Base-by-base conservation (phyloP, 37 sponge, comb jelly and placozoan genomes). In the Trichoplax adhaerens region DNA sequence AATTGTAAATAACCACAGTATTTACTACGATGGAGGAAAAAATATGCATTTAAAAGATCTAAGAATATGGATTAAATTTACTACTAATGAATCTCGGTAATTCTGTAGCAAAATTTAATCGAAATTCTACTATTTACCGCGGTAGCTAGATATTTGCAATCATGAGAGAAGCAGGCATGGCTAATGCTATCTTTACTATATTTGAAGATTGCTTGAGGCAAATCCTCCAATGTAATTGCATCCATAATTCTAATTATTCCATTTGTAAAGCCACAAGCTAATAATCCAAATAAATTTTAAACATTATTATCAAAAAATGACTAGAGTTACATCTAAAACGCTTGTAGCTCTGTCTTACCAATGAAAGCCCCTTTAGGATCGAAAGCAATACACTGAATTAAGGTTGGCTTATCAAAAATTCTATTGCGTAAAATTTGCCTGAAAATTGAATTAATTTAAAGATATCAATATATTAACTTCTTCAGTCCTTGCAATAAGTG, bases 111-210 rank as follows among this genome's bases (percentile, higher is more conserved):
- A 46, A 56, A 3, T 3, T 29, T 48, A n/a, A 53, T 2, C 48
- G 70, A 46, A 69, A 46, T 69, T 8, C 12, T 76, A 50, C 50
- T 8, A 58, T 83, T 79, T 58, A 90, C 95, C 70, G 95, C 87
- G 53, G 87, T 88, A 48, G 99, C 93, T 56, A 96, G 76, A 79
- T 79, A 88, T 1, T 46, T 58, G 47, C 90, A 83, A 64, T 96
- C 93, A 58, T 85, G 87, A n/a, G 99, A 96, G 84, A 96, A 96
- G 2, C 81, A 66, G 58, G 91, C 56, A 54, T 88, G 87, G 50
- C 93, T 86, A 71, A 96, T 74, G 55, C 78, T 74, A 75, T 86
- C 90, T 54, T 81, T 81, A 52, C 93, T 81, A 73, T 79, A 86
- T 71, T 66, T 77, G 56, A 91, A 88, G 52, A 65, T 66, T 1